Evolutionary conservation across 2,888 invertebrate genomes (phyloP).

Genomic region (Brachynemurus nebulosus): DNA sequence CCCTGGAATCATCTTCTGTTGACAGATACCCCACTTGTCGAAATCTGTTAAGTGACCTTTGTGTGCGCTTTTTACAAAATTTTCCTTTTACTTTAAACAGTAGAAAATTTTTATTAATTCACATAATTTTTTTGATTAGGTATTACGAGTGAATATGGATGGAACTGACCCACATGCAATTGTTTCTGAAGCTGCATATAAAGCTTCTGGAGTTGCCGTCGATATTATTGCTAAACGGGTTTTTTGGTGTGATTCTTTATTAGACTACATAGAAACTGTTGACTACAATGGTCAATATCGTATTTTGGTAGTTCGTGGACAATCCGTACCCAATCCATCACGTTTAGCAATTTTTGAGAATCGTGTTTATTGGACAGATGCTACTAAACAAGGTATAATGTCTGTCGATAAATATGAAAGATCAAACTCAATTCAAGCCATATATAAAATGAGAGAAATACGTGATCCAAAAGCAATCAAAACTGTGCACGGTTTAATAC

Average conservation of each 20-base stretch:
- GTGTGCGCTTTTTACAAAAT: no score
- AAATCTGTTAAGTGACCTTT: no score
- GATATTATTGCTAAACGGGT: constrained; percentile 83
- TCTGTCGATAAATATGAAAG: constrained; percentile 77
- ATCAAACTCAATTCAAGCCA: constrained; percentile 52
- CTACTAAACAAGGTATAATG: constrained; percentile 77
- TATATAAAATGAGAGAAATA: constrained; percentile 68
- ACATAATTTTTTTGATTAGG: constrained; percentile 27
- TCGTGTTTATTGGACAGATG: constrained; percentile 82
- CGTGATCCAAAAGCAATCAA: constrained; percentile 74
- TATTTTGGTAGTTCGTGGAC: constrained; percentile 65
- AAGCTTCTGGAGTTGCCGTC: constrained; percentile 81
- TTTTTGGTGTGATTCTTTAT: constrained; percentile 91
- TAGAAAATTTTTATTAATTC: not conserved
- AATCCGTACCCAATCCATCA: constrained; percentile 75
- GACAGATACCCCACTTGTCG: no score
- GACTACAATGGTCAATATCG: constrained; percentile 82
- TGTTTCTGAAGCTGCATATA: constrained; percentile 84
- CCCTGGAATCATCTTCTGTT: no score
- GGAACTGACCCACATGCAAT: constrained; percentile 73
- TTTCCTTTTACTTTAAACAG: not conserved
- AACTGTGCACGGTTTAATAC: constrained; percentile 64
- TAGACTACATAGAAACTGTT: constrained; percentile 92
- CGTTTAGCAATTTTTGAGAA: constrained; percentile 74
- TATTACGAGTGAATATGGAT: constrained; percentile 86